Conservation (phyloP, 1,140 invertebrate genomes). For the Semibalanus balanoides region DNA sequence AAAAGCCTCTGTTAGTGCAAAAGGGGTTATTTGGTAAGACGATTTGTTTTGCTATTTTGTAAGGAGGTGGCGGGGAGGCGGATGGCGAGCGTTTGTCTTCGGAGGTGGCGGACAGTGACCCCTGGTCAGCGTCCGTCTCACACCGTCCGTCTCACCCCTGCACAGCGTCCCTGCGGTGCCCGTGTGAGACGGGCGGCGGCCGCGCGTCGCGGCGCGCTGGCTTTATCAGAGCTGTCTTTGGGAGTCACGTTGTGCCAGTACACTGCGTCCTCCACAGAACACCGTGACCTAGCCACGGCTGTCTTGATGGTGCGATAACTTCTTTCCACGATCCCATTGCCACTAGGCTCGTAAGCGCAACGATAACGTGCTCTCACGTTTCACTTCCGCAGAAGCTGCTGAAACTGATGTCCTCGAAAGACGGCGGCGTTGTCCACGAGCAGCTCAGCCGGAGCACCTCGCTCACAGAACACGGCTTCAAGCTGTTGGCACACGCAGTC, state of each 20-base stretch:
- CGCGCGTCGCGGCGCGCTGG: too few species aligned
- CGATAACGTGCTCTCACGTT: neutral
- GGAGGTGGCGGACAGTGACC: too few species aligned
- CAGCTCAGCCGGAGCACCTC: neutral
- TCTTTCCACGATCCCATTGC: neutral
- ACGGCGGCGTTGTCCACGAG: neutral
- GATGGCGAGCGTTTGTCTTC: too few species aligned
- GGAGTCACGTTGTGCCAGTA: neutral
- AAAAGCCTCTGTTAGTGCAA: too few species aligned
- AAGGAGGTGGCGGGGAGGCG: too few species aligned
- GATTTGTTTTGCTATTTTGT: too few species aligned
- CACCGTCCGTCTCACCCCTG: too few species aligned
- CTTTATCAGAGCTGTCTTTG: neutral
- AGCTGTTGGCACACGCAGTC: neutral
- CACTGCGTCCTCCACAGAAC: neutral
- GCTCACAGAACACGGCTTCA: neutral
- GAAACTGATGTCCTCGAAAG: neutral
- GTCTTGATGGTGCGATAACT: neutral
- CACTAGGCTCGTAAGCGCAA: neutral
- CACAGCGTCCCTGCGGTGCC: too few species aligned
- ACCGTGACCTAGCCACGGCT: neutral
- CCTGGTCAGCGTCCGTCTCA: too few species aligned
- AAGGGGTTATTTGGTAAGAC: too few species aligned
- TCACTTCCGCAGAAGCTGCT: neutral
- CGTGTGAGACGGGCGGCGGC: too few species aligned